These are phyloP conservation scores for Abrostola tripartita DNA, from an alignment of 2,888 invertebrate genomes.

Conservation along the genomic window DNA sequence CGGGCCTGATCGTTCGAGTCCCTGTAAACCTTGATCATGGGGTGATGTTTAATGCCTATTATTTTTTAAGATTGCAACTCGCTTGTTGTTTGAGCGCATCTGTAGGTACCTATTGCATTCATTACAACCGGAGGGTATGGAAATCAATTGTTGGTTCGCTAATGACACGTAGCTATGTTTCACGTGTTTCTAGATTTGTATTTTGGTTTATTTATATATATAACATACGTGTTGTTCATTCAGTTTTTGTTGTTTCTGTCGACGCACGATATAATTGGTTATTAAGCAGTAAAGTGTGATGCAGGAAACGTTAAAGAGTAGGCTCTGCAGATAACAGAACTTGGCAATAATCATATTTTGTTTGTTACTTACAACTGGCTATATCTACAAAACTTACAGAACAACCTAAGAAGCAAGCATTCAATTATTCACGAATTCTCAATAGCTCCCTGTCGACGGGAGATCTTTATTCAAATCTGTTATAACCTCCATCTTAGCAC, in stretches of 20 bases:
- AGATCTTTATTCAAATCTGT: constrained; percentile 81
- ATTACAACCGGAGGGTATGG: constrained; percentile 27
- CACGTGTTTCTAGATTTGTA: too few species aligned
- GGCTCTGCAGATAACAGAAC: too few species aligned
- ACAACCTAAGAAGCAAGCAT: constrained; percentile 24
- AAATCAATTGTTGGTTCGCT: constrained; percentile 40
- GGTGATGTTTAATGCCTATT: constrained; percentile 76
- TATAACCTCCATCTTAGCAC: constrained; percentile 77
- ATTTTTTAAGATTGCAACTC: constrained; percentile 70
- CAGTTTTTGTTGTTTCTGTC: too few species aligned
- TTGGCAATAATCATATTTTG: too few species aligned
- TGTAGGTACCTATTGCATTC: constrained; percentile 37
- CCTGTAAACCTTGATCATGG: constrained; percentile 74
- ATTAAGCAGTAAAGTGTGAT: too few species aligned
- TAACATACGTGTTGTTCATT: too few species aligned
- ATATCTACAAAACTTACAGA: not conserved
- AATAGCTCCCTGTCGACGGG: constrained; percentile 54
- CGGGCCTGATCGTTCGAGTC: constrained; percentile 82
- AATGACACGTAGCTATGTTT: constrained; percentile 7
- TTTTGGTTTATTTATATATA: too few species aligned
- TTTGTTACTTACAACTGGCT: too few species aligned
- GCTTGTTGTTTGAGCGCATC: constrained; percentile 48
- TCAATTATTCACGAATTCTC: constrained; percentile 60
- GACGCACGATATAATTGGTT: too few species aligned
- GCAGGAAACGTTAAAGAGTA: too few species aligned